Conservation (phyloP, 2,113 vertebrate genomes). For the Progne subis region DNA sequence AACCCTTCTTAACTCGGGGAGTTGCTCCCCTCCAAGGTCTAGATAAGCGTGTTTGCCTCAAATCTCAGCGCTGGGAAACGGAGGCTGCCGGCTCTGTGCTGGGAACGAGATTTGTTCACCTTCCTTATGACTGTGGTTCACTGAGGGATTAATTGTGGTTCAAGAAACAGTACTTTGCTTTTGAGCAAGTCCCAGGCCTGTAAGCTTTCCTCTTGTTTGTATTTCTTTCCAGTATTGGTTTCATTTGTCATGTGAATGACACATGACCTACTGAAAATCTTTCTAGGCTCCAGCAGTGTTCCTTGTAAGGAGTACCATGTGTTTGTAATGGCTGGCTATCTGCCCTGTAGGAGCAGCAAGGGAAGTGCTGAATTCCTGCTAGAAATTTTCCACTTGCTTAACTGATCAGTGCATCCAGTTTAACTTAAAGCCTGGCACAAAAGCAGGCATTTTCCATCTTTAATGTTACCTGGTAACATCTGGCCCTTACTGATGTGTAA, state of each 20-base stretch:
- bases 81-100: neutral
- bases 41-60: slow-evolving; percentile 30
- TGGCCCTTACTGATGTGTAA: neutral
- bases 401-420: neutral
- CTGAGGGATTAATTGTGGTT: neutral
- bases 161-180: neutral
- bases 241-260: neutral
- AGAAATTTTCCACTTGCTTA: neutral
- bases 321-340: neutral
- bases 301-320: neutral
- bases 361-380: neutral
- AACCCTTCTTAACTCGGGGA: neutral
- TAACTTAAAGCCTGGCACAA: neutral
- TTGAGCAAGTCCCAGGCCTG: neutral
- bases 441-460: neutral
- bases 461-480: neutral
- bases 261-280: slow-evolving; percentile 9
- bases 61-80: neutral
- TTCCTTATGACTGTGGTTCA: neutral
- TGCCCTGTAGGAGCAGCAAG: neutral
- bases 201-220: neutral
- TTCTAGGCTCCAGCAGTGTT: neutral
- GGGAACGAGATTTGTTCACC: neutral
- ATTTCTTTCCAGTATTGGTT: neutral
- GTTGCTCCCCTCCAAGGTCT: neutral